Evolutionary conservation across 1,140 invertebrate genomes (phyloP).

Genomic region (Elysia chlorotica): DNA sequence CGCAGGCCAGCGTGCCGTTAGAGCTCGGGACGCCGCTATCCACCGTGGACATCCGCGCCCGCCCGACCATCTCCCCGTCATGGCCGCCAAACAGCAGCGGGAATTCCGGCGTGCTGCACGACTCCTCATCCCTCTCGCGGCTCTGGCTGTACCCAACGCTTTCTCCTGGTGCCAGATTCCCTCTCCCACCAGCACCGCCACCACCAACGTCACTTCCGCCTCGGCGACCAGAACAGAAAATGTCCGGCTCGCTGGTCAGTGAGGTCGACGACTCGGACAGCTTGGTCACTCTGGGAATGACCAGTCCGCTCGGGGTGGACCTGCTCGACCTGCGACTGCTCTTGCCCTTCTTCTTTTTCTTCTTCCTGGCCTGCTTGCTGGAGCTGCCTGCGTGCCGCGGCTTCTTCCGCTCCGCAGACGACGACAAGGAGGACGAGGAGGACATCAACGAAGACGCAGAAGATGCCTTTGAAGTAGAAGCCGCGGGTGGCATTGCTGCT

Average conservation of each 20-base stretch:
- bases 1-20: slow-evolving; percentile 3
- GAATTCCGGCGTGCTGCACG: background rate
- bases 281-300: too few species aligned
- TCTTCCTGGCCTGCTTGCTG: background rate
- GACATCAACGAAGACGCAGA: too few species aligned
- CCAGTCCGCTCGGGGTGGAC: too few species aligned
- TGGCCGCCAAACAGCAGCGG: background rate
- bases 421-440: too few species aligned
- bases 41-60: slow-evolving; percentile 18
- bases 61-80: background rate
- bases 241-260: too few species aligned
- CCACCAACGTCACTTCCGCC: too few species aligned
- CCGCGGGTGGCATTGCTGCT: too few species aligned
- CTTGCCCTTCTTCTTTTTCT: background rate
- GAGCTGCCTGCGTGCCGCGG: background rate
- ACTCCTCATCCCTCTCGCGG: background rate
- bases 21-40: slow-evolving; percentile 18
- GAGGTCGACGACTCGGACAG: slow-evolving; percentile 12
- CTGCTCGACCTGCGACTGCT: background rate
- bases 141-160: too few species aligned
- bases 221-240: too few species aligned
- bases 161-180: too few species aligned
- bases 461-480: too few species aligned
- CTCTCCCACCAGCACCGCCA: too few species aligned
- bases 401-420: slow-evolving; percentile 5